Base-by-base conservation (phyloP, 1,140 invertebrate genomes). In the Rhopalosiphum padi region DNA sequence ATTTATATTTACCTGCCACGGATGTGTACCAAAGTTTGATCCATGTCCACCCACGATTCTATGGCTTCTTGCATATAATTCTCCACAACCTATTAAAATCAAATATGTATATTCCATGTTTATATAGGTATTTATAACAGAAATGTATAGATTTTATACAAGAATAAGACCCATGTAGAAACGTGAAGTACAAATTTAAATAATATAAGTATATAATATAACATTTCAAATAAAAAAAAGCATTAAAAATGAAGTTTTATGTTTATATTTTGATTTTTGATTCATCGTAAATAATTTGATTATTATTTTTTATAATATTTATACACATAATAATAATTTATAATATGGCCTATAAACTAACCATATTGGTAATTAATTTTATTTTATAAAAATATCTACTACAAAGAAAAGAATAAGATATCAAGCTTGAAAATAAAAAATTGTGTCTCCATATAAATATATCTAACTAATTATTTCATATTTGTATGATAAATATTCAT, bases 41-140 rank as follows among this genome's bases (percentile, higher is more conserved):
- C 97, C 97, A 94, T 98, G 97, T 1, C 98, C 98, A n/a, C 98
- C 98, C 2, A 99, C 98, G 94, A 99, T 99, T 94, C 98, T 96
- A 95, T 98, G 98, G 77, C 97, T 98, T 89, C 98, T 96, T 0
- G 97, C 97, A 94, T 97, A 98, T 43, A 98, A 96, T 95, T 98
- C 97, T 2, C 98, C 98, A 95, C 98, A 98, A 95, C 97, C 98
- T 98, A 43, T 90, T 90, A 30, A 15, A 68, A 43, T 60, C 9
- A 68, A 68, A 60, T 53, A 7, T 8, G 1, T 9, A 41, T 37
- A 89, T 89, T 89, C 35, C 8, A 21, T 23, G 2, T 30, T 11
- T 35, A 53, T 18, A 7, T 53, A 51, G 48, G 48, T 53, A 51
- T 51, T 88, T 77, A 51, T 35, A 7, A 9, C 0, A 9, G 11